Evolutionary conservation across 2,888 invertebrate species (phyloP), one percentile per base, ranked within the genome.

Genomic region (Pyrocoelia pectoralis): DNA sequence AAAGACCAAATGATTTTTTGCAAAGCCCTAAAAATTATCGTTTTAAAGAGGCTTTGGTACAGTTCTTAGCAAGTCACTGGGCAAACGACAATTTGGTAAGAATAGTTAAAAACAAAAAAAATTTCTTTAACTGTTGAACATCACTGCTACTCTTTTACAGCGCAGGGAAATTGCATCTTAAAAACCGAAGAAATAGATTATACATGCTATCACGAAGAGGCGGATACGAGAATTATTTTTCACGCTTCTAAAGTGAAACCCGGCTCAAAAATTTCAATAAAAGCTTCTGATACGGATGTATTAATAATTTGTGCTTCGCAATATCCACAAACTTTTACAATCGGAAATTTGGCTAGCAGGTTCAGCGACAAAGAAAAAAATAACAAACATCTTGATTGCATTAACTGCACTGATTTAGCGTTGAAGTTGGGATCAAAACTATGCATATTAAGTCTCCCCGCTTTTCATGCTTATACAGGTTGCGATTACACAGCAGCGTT

Each of bases 391-490:
- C n/a, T n/a, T n/a, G n/a, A n/a, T n/a, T 75, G 69, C 51, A 70
- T 70, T 24, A 70, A 68, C 52, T 73, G 71, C 33, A 70, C 63
- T 0, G 66, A 72, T 15, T 67, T 73, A 66, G 69, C 72, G n/a
- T 51, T 19, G 15, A 72, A 71, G 49, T 72, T 74, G 41, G 74
- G 72, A 38, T 2, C 12, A 3, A 53, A 14, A 8, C 4, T 53
- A 15, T 53, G 53, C n/a, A 2, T 15, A n/a, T n/a, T n/a, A 58
- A 60, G 66, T 64, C 65, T 75, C 14, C 72, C 72, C 9, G 72
- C 70, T 29, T 73, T 73, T 40, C 72, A 76, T 61, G 74, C 75
- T n/a, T 53, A 1, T 33, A 53, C 53, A 17, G 53, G 40, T 38
- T 53, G 53, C 12, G 53, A 53, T 38, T 53, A 53, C 15, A 53